Base-by-base conservation (phyloP, 2,888 invertebrate species). In the Caradrina clavipalpis region DNA sequence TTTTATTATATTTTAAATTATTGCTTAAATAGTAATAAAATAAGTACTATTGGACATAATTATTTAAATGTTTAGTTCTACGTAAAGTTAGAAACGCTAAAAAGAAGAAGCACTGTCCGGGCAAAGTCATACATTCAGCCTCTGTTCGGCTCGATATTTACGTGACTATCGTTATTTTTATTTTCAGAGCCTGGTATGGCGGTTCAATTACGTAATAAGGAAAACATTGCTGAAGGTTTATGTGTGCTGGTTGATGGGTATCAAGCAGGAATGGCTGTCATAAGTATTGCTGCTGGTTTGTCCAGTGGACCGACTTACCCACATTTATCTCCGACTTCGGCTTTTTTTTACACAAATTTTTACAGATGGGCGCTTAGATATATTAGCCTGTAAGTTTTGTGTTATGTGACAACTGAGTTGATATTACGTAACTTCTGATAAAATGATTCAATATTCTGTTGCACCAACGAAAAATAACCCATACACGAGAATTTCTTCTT, bases 351-450 rank as follows among this genome's bases (percentile, higher is more conserved):
- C 54, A 75, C 76, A 11, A 71, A 71, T 22, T 11, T 50, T 22
- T 76, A 76, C 55, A 73, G 76, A 73, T 76, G 76, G 76, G 21
- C 61, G 26, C 31, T 76, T 21, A 45, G 76, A 66, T 66, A 78
- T 55, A 54, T 76, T 6, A 78, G 75, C 49, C 58, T 75, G 73
- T 73, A 66, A 75, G 73, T 74, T 54, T n/a, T n/a, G 39, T 19
- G 2, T 45, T 45, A 15, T 17, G 17, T 6, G 6, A 45, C 5
- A 15, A 11, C 13, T 39, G 8, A 2, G 39, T 13, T 13, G 13
- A 39, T 8, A 1, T 35, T 35, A 8, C 6, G 35, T 35, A 35
- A 35, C n/a, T n/a, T n/a, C n/a, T n/a, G 35, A 8, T 35, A 6
- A 35, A 35, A 35, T 35, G 6, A 8, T 35, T 8, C 35, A 35